Percentiles rank a stretch among this genome's conserved stretches.
phyloP scores from a whole-genome alignment of 1,140 invertebrate genomes.

The Saccostrea cuccullata region DNA sequence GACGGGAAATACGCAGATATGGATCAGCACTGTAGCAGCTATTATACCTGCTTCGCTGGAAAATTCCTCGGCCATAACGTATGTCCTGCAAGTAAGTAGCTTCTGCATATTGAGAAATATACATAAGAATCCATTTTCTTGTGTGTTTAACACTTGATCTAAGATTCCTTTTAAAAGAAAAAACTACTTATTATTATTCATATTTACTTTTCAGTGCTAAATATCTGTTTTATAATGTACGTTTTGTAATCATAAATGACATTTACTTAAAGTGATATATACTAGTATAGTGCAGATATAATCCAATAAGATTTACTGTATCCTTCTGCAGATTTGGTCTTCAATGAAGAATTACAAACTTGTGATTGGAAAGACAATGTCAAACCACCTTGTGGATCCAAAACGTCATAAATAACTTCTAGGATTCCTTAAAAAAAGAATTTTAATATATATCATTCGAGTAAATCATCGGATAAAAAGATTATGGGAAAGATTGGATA shows the following conservation, averaged over 20 bases:
- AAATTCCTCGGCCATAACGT: constrained; percentile 36
- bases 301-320: background rate
- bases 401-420: background rate
- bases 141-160: no score
- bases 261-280: no score
- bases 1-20: constrained; percentile 47
- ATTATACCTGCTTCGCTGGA: constrained; percentile 44
- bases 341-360: constrained; percentile 27
- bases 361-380: constrained; percentile 28
- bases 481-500: background rate
- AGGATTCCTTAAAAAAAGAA: background rate
- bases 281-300: no score
- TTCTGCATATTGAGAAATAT: no score
- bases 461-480: background rate
- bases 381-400: constrained; percentile 14
- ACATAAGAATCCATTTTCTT: background rate
- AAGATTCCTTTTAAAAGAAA: no score
- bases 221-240: no score
- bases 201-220: no score
- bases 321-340: background rate
- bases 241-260: no score
- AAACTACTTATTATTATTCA: no score
- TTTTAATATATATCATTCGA: background rate
- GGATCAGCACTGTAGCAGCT: constrained; percentile 15
- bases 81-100: constrained; percentile 42